Conservation (phyloP, 2,797 vertebrate species). For the Eurystomus glaucurus region DNA sequence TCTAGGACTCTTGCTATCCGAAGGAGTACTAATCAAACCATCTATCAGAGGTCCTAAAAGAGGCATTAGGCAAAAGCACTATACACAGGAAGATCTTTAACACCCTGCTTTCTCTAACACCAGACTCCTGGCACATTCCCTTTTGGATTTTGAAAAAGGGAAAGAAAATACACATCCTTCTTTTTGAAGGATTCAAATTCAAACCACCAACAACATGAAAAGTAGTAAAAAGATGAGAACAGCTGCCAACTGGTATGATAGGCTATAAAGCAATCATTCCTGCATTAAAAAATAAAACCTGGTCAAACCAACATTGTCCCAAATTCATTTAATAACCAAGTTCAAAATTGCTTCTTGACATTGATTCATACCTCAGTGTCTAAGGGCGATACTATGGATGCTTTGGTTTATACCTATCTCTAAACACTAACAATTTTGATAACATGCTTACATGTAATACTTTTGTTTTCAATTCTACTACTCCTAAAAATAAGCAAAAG, state of each 20-base stretch:
- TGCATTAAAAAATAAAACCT: background rate
- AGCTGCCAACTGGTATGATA: background rate
- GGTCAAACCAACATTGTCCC: background rate
- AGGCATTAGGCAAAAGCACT: background rate
- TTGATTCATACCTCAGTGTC: background rate
- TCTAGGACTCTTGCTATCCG: background rate
- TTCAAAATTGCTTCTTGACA: background rate
- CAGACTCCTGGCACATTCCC: background rate
- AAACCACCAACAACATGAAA: background rate
- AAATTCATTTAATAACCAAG: background rate
- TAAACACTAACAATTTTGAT: background rate
- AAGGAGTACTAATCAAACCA: background rate
- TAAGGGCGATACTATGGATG: background rate
- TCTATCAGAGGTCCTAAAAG: background rate
- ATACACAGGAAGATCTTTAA: background rate
- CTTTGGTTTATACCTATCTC: background rate
- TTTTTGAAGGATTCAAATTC: background rate
- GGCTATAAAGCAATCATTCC: background rate
- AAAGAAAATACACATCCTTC: background rate
- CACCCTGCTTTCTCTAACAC: background rate
- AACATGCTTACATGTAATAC: background rate
- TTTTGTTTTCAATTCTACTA: background rate
- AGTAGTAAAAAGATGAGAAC: background rate
- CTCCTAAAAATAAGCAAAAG: background rate
- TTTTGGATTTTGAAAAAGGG: background rate